Percentiles rank a stretch among this genome's conserved stretches.
Conservation (phyloP, 1,140 invertebrate species). For the Listronotus oregonensis region DNA sequence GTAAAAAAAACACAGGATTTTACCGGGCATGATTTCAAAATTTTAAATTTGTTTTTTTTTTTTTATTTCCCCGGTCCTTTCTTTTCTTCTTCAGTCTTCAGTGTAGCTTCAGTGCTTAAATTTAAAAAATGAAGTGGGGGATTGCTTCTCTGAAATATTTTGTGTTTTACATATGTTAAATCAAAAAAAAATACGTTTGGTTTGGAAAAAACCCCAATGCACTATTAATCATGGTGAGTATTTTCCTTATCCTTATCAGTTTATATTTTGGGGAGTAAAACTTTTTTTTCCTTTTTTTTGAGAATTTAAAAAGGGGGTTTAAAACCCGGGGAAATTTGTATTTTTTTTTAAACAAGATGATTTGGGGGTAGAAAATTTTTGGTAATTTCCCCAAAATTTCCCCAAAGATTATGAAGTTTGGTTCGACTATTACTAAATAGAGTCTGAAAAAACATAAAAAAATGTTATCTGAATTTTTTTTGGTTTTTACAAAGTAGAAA, state of each 20-base stretch:
- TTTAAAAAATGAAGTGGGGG: conserved; percentile 21
- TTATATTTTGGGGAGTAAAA: conserved; percentile 3
- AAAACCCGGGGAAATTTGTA: not conserved
- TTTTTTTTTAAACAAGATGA: no score
- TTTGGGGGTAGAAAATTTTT: no score
- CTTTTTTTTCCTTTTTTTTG: not conserved
- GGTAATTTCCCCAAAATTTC: no score
- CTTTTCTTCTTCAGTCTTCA: not conserved
- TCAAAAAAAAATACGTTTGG: not conserved
- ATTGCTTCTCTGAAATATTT: not conserved
- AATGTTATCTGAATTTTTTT: no score
- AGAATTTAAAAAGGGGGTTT: not conserved
- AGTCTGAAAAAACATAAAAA: no score
- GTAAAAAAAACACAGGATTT: conserved; percentile 85
- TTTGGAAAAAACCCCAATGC: conserved; percentile 39
- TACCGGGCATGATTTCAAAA: conserved; percentile 22
- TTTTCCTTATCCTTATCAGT: conserved; percentile 57
- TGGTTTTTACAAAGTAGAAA: no score
- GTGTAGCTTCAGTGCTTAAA: no score
- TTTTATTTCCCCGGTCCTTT: not conserved
- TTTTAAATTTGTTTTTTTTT: conserved; percentile 1
- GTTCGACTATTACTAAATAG: no score
- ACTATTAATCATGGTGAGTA: conserved; percentile 47
- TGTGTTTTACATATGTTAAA: conserved; percentile 9
- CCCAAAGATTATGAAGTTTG: no score